Percentiles rank a stretch among this genome's conserved stretches.
Conservation (phyloP, 2,113 vertebrate genomes). For the Corydoras maculifer region DNA sequence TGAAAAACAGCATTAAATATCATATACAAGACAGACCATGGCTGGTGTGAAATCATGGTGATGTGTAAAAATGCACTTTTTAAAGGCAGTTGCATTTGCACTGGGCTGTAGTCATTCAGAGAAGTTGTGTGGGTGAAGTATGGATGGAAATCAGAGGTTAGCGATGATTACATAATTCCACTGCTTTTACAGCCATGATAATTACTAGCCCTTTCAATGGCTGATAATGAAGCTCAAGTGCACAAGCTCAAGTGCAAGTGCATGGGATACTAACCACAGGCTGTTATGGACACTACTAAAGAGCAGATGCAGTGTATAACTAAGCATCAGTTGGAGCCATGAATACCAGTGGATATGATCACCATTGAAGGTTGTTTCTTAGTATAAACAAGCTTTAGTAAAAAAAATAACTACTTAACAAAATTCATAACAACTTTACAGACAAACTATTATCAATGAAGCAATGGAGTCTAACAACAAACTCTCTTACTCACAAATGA, state of each 20-base stretch:
- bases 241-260: constrained; percentile 23
- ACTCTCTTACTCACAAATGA: too few species aligned
- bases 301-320: not conserved
- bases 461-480: too few species aligned
- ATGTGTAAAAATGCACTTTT: not conserved
- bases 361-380: too few species aligned
- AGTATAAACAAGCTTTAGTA: too few species aligned
- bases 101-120: not conserved
- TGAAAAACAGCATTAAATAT: constrained; percentile 10
- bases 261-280: not conserved
- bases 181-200: constrained; percentile 25
- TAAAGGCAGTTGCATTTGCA: constrained; percentile 11
- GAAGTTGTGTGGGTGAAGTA: constrained; percentile 17
- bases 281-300: constrained; percentile 22
- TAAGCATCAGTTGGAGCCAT: too few species aligned
- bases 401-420: too few species aligned
- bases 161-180: constrained; percentile 29
- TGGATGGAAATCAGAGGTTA: constrained; percentile 33
- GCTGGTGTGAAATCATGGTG: not conserved
- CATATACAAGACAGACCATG: not conserved
- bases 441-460: too few species aligned
- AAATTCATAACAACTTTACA: too few species aligned
- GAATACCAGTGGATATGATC: too few species aligned
- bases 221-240: constrained; percentile 35
- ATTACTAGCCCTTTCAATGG: constrained; percentile 16